These are phyloP conservation scores for Microcebus tavaratra DNA, from an alignment of 2,113 vertebrate species.

Conservation along the genomic window DNA sequence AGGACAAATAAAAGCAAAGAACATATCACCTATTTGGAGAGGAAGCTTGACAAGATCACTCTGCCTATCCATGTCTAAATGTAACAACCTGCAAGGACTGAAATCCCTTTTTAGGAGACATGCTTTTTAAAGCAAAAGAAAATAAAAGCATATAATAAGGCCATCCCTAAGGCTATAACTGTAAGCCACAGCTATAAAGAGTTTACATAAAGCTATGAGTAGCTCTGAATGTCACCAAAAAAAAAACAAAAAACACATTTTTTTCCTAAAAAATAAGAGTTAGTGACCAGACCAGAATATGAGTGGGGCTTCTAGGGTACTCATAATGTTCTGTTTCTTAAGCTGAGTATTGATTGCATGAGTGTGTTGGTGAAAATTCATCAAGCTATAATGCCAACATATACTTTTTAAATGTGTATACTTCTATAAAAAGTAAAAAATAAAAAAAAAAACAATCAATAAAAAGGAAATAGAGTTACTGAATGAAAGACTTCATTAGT, in stretches of 20 bases:
- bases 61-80: neutral
- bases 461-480: neutral
- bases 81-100: neutral
- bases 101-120: constrained; percentile 26
- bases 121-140: constrained; percentile 57
- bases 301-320: neutral
- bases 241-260: neutral
- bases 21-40: constrained; percentile 29
- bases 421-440: neutral
- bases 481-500: neutral
- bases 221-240: neutral
- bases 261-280: neutral
- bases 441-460: neutral
- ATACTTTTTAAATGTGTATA: neutral
- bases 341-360: neutral
- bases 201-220: constrained; percentile 28
- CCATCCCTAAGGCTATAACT: neutral
- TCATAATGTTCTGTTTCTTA: neutral
- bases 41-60: constrained; percentile 29
- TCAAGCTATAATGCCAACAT: neutral
- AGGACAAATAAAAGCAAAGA: constrained; percentile 64
- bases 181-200: neutral
- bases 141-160: constrained; percentile 23
- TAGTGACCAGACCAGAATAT: neutral
- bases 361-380: constrained; percentile 38